Percentiles rank a stretch among this genome's conserved stretches.
Conservation (phyloP, 2,797 vertebrate genomes). For the Pseudochromis fuscus region DNA sequence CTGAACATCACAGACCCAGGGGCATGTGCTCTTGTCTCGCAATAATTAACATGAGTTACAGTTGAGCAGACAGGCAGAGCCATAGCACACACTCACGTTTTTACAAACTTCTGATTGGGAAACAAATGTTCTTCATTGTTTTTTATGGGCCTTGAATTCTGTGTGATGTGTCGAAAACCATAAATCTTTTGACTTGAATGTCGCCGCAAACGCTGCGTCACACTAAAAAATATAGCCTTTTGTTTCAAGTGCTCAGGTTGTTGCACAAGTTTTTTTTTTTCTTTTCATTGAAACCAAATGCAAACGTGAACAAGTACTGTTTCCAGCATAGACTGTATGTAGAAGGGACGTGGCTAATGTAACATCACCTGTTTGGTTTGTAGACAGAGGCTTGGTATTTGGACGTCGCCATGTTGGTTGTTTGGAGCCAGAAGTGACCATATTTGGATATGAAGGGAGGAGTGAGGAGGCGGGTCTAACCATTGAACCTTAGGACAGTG, state of each 20-base stretch:
- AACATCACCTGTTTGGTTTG: too few relatives aligned
- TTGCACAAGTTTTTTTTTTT: slow-evolving; percentile 27
- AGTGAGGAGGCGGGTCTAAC: too few relatives aligned
- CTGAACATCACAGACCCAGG: slow-evolving; percentile 67
- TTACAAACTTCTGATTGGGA: slow-evolving; percentile 46
- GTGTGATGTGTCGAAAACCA: slow-evolving; percentile 12
- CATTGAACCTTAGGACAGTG: too few relatives aligned
- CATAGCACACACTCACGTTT: slow-evolving; percentile 53
- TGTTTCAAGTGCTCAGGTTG: slow-evolving; percentile 70
- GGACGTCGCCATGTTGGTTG: too few relatives aligned
- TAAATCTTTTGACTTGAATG: slow-evolving; percentile 26
- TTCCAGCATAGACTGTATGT: too few relatives aligned
- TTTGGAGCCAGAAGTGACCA: too few relatives aligned
- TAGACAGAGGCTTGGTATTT: too few relatives aligned
- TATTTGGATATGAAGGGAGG: too few relatives aligned
- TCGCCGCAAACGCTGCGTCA: slow-evolving; percentile 19
- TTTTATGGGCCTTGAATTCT: not conserved
- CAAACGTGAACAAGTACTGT: slow-evolving; percentile 47
- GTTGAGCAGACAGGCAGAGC: slow-evolving; percentile 65
- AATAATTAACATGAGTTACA: slow-evolving; percentile 76
- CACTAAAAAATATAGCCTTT: slow-evolving; percentile 43
- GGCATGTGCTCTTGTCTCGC: slow-evolving; percentile 71
- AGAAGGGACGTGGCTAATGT: too few relatives aligned
- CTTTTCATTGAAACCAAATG: slow-evolving; percentile 30
- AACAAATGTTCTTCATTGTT: slow-evolving; percentile 29